A percentile compares a stretch with the other conserved stretches of the same genome.
Evolutionary conservation across 2,113 vertebrate genomes (phyloP).

Genomic region (Muntiacus reevesi): DNA sequence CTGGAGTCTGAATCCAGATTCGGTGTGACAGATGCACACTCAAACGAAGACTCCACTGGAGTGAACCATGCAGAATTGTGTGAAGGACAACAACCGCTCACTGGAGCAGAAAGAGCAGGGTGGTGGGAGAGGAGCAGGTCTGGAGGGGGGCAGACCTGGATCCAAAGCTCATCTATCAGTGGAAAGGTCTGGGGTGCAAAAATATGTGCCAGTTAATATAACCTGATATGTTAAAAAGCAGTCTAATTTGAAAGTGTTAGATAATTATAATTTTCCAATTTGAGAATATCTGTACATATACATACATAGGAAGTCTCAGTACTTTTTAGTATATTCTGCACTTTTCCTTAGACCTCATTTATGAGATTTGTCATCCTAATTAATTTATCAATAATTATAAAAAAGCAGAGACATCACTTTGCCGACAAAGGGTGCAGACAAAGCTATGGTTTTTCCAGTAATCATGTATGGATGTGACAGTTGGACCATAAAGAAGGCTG

Average conservation of each 20-base stretch:
- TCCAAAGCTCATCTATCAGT: background rate
- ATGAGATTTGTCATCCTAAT: background rate
- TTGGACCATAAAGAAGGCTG: background rate
- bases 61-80: background rate
- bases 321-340: background rate
- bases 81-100: background rate
- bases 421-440: background rate
- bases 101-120: background rate
- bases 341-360: background rate
- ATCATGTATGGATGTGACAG: background rate
- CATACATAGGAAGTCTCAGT: background rate
- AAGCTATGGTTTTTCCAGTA: background rate
- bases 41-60: background rate
- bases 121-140: background rate
- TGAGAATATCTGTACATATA: background rate
- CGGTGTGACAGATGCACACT: background rate
- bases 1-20: constrained; percentile 1
- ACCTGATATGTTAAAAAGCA: background rate
- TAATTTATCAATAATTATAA: background rate
- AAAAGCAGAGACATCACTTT: background rate
- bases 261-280: background rate
- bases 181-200: background rate
- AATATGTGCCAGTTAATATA: background rate
- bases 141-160: background rate
- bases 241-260: background rate